Evolutionary conservation across 2,113 vertebrate species (phyloP).

Genomic region (Rhinoderma darwinii): DNA sequence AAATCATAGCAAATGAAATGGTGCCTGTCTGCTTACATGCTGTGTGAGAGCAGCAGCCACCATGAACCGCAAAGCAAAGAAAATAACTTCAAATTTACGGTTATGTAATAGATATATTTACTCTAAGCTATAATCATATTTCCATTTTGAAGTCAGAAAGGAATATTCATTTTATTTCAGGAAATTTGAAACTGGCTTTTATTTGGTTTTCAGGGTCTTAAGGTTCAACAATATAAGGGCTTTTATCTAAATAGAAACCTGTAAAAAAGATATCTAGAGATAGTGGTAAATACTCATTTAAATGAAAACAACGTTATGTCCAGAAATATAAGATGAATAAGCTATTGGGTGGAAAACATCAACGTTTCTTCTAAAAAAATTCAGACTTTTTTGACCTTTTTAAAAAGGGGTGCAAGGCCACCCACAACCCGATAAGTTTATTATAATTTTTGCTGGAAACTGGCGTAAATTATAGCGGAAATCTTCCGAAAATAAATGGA

Average conservation of each 20-base stretch:
- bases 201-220: neutral
- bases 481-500: too few species aligned
- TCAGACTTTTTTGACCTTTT: too few species aligned
- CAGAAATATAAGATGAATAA: too few species aligned
- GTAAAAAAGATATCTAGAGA: neutral
- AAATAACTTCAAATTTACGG: neutral
- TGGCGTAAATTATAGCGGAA: too few species aligned
- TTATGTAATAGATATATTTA: constrained; percentile 4
- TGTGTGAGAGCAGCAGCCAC: neutral
- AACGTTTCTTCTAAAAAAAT: too few species aligned
- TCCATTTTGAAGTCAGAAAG: constrained; percentile 10
- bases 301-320: too few species aligned
- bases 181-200: neutral
- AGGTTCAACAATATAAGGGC: neutral
- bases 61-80: neutral
- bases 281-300: neutral
- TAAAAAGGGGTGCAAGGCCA: too few species aligned
- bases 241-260: neutral
- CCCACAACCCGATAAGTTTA: too few species aligned
- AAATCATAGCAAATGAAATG: constrained; percentile 5
- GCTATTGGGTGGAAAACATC: too few species aligned
- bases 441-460: too few species aligned
- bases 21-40: neutral
- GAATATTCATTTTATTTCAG: constrained; percentile 22
- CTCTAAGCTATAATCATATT: constrained; percentile 6